Conservation (phyloP, 2,113 vertebrate species). For the Corythoichthys haematopterus region DNA sequence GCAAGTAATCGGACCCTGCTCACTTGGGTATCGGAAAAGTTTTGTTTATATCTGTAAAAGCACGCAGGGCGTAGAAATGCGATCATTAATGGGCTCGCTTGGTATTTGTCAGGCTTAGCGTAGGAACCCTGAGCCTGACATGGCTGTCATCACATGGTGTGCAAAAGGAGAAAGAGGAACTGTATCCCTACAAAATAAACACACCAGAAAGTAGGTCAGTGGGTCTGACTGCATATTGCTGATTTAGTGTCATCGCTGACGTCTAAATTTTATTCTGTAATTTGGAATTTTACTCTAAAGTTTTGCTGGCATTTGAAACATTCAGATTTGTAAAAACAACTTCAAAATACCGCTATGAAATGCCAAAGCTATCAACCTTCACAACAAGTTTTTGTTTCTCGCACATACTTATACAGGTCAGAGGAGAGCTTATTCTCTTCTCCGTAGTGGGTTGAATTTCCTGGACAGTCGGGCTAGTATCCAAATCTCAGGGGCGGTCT, state of each 20-base stretch:
- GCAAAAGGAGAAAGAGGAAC: constrained; percentile 23
- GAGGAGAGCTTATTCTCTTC: background rate
- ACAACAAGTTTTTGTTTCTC: constrained; percentile 18
- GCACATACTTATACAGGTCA: constrained; percentile 6
- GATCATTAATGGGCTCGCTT: constrained; percentile 7
- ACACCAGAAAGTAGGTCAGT: constrained; percentile 45
- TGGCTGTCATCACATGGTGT: constrained; percentile 32
- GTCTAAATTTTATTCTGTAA: background rate
- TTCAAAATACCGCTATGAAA: background rate
- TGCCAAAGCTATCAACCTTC: background rate
- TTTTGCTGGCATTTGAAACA: constrained; percentile 3
- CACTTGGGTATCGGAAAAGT: background rate
- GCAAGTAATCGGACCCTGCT: background rate
- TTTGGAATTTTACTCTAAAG: background rate
- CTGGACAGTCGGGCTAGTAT: constrained; percentile 36
- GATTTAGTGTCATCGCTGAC: background rate
- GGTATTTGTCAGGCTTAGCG: constrained; percentile 8
- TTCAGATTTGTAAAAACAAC: constrained; percentile 2
- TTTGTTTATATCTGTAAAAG: background rate
- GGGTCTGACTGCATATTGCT: constrained; percentile 4
- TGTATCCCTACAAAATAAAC: constrained; percentile 20
- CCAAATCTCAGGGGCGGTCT: constrained; percentile 33
- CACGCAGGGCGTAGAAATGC: background rate
- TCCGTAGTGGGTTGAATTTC: constrained; percentile 39
- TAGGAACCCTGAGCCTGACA: constrained; percentile 6